phyloP scores from a whole-genome alignment of 2,113 vertebrate species.

The Nothoprocta pentlandii region DNA sequence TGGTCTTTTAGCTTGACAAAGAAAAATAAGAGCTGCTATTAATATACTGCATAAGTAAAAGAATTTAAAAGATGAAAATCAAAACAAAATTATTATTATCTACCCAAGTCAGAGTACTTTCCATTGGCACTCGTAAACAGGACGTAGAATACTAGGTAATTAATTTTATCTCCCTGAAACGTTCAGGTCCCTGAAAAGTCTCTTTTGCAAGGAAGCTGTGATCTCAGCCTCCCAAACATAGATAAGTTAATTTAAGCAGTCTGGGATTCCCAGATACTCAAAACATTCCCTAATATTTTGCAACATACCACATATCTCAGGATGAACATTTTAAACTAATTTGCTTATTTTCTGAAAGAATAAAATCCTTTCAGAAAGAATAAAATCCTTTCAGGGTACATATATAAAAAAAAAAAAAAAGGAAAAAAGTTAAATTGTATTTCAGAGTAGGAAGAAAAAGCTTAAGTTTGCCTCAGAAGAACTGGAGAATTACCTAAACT shows the following conservation, averaged over 20 bases:
- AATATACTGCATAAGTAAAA: neutral
- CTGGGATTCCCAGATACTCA: neutral
- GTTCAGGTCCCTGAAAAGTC: neutral
- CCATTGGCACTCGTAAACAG: neutral
- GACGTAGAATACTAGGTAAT: no score
- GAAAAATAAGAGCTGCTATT: conserved; percentile 46
- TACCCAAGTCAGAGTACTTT: neutral
- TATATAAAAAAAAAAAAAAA: no score
- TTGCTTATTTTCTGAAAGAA: neutral
- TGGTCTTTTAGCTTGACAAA: conserved; percentile 75
- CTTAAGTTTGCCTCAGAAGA: neutral
- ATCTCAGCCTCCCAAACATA: neutral
- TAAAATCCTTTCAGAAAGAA: neutral
- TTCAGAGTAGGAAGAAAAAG: neutral
- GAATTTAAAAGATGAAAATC: neutral
- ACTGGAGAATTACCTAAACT: neutral
- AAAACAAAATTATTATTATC: neutral
- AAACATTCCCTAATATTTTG: neutral
- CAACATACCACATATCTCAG: neutral
- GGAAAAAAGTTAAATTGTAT: neutral
- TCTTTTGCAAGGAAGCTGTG: neutral
- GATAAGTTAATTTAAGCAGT: neutral
- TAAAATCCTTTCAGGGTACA: neutral
- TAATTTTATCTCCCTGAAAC: no score
- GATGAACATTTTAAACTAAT: neutral